A percentile compares a stretch with the other conserved stretches of the same genome.
Conservation (phyloP, 2,888 invertebrate genomes). For the Pachliopta kotzebuea region DNA sequence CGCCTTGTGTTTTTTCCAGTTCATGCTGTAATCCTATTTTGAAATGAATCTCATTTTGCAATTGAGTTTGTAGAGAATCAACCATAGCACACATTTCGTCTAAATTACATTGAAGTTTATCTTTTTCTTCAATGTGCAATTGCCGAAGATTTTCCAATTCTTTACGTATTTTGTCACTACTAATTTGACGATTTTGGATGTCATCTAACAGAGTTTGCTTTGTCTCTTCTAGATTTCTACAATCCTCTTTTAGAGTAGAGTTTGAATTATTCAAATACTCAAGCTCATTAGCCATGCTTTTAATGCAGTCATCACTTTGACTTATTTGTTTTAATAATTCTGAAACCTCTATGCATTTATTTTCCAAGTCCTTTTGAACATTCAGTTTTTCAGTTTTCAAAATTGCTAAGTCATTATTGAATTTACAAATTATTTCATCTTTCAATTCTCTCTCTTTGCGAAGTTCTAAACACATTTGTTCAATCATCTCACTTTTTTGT, state of each 20-base stretch:
- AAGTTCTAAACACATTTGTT: conserved; percentile 51
- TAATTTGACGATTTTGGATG: conserved; percentile 43
- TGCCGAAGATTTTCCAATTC: conserved; percentile 47
- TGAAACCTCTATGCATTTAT: conserved; percentile 39
- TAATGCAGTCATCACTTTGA: conserved; percentile 36
- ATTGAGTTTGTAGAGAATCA: conserved; percentile 50
- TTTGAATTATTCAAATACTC: conserved; percentile 42
- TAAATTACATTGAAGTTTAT: conserved; percentile 45
- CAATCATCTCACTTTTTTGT: conserved; percentile 59
- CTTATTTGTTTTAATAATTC: conserved; percentile 42
- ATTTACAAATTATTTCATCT: conserved; percentile 45
- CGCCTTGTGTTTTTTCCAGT: conserved; percentile 33
- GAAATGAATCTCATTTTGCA: conserved; percentile 55
- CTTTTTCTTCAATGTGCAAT: conserved; percentile 43
- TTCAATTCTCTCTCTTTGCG: conserved; percentile 51
- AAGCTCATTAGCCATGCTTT: conserved; percentile 47
- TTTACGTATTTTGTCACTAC: conserved; percentile 44
- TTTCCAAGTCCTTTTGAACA: conserved; percentile 26
- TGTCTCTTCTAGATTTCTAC: conserved; percentile 42
- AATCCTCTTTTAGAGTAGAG: conserved; percentile 42
- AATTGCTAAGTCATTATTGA: conserved; percentile 40
- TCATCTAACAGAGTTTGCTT: conserved; percentile 46
- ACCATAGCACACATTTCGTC: conserved; percentile 53
- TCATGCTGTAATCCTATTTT: conserved; percentile 51
- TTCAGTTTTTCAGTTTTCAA: conserved; percentile 25